A percentile compares a stretch with the other conserved stretches of the same genome.
Conservation (phyloP, 2,113 vertebrate species). For the Zeus faber region DNA sequence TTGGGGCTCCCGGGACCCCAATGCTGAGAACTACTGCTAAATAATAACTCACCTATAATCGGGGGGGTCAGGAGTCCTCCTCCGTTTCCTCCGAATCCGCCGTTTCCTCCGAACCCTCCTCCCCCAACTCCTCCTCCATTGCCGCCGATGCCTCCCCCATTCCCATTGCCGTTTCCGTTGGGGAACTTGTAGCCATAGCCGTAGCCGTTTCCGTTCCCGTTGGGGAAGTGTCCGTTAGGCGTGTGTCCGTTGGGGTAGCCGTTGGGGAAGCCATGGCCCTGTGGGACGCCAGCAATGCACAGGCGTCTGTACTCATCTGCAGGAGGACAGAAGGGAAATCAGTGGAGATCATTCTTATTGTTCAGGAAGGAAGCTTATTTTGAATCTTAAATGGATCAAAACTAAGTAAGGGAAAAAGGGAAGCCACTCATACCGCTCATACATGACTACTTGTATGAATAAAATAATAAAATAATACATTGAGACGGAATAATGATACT, state of each 20-base stretch:
- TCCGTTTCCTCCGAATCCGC: slow-evolving; percentile 28
- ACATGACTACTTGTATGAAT: too few relatives aligned
- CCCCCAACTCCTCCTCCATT: slow-evolving; percentile 29
- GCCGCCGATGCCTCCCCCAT: slow-evolving; percentile 41
- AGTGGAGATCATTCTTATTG: too few relatives aligned
- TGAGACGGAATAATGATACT: too few relatives aligned
- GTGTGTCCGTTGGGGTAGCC: slow-evolving; percentile 38
- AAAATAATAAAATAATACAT: too few relatives aligned
- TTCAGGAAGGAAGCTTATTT: too few relatives aligned
- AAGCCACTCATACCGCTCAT: too few relatives aligned
- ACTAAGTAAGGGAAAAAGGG: too few relatives aligned
- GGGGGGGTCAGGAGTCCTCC: slow-evolving; percentile 38
- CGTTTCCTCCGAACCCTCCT: slow-evolving; percentile 29
- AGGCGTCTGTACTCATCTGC: slow-evolving; percentile 85
- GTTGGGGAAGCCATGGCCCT: slow-evolving; percentile 57
- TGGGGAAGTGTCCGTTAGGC: slow-evolving; percentile 51
- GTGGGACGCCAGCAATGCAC: slow-evolving; percentile 81
- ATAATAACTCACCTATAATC: slow-evolving; percentile 71
- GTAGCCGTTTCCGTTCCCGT: slow-evolving; percentile 65
- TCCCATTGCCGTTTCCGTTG: slow-evolving; percentile 53
- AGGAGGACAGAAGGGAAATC: slow-evolving; percentile 1
- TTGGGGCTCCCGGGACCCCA: too few relatives aligned
- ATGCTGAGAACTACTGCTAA: too few relatives aligned
- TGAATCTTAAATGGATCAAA: too few relatives aligned
- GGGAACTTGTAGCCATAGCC: slow-evolving; percentile 50